These are phyloP conservation scores for Mythimna ferrago DNA, from an alignment of 2,888 invertebrate genomes.

Conservation along the genomic window DNA sequence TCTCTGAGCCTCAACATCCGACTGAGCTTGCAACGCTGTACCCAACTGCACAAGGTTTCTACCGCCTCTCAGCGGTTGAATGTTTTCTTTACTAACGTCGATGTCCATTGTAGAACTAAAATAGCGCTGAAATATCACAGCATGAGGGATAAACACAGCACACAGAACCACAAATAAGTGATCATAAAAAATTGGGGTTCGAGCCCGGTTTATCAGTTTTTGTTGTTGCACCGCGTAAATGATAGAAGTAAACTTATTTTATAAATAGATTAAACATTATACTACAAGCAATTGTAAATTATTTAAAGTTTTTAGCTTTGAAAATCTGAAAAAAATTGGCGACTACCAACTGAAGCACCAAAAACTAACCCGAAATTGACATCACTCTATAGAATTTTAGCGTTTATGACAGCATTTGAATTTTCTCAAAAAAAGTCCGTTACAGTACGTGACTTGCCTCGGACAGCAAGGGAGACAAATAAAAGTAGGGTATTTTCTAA, in stretches of 20 bases:
- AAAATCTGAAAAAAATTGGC: constrained; percentile 84
- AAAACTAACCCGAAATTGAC: constrained; percentile 85
- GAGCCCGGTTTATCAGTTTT: constrained; percentile 56
- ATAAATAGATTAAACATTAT: constrained; percentile 61
- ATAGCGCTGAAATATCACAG: constrained; percentile 81
- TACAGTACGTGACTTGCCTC: constrained; percentile 42
- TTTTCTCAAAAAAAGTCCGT: constrained; percentile 73
- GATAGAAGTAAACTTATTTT: constrained; percentile 59
- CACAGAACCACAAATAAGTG: constrained; percentile 81
- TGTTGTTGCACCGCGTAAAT: constrained; percentile 61
- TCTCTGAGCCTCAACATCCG: constrained; percentile 92
- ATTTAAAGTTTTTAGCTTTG: constrained; percentile 74
- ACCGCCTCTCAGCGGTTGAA: constrained; percentile 97
- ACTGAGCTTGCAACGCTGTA: constrained; percentile 95
- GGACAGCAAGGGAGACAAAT: background rate
- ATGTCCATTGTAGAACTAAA: constrained; percentile 92
- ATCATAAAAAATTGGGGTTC: constrained; percentile 72
- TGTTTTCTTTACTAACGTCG: constrained; percentile 97
- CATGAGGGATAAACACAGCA: constrained; percentile 86
- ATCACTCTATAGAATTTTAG: constrained; percentile 78
- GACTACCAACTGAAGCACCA: constrained; percentile 87
- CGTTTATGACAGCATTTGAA: constrained; percentile 84
- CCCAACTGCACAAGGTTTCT: constrained; percentile 95
- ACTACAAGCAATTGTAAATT: constrained; percentile 59
- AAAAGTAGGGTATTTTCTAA: background rate